A percentile compares a stretch with the other conserved stretches of the same genome.
phyloP scores from a whole-genome alignment of 1,140 invertebrate genomes.

The Hirudo medicinalis region DNA sequence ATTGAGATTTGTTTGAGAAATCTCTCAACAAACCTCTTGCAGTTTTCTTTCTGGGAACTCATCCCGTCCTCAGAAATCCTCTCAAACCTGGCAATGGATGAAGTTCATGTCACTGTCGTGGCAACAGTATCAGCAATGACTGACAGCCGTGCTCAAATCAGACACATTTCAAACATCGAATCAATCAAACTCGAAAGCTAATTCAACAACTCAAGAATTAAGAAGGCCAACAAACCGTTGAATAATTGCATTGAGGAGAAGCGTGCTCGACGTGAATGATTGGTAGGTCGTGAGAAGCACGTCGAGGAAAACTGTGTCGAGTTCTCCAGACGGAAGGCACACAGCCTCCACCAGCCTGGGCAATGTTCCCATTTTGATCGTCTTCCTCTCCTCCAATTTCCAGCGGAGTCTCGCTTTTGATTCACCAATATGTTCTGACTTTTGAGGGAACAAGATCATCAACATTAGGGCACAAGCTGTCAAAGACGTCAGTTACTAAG shows the following conservation, averaged over 20 bases:
- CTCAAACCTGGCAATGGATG: no score
- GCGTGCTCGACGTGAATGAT: slow-evolving; percentile 63
- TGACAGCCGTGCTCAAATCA: background rate
- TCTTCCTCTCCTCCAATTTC: slow-evolving; percentile 91
- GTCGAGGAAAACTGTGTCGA: slow-evolving; percentile 93
- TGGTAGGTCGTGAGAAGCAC: slow-evolving; percentile 89
- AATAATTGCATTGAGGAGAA: slow-evolving; percentile 67
- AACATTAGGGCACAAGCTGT: background rate
- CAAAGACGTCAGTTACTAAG: slow-evolving; percentile 13
- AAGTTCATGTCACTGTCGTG: no score
- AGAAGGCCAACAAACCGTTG: slow-evolving; percentile 53
- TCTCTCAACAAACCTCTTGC: no score
- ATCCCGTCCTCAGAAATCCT: no score
- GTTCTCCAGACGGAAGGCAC: slow-evolving; percentile 78
- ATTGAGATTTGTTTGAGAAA: no score
- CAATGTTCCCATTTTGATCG: slow-evolving; percentile 89
- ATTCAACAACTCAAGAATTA: no score
- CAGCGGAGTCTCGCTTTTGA: slow-evolving; percentile 91
- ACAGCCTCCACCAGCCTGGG: slow-evolving; percentile 79
- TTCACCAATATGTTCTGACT: slow-evolving; percentile 26
- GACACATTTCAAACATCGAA: no score
- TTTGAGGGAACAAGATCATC: slow-evolving; percentile 15
- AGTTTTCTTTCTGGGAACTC: no score
- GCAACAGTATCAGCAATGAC: background rate
- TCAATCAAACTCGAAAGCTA: no score